phyloP scores from a whole-genome alignment of 2,888 invertebrate species.

The Bedellia somnulentella region DNA sequence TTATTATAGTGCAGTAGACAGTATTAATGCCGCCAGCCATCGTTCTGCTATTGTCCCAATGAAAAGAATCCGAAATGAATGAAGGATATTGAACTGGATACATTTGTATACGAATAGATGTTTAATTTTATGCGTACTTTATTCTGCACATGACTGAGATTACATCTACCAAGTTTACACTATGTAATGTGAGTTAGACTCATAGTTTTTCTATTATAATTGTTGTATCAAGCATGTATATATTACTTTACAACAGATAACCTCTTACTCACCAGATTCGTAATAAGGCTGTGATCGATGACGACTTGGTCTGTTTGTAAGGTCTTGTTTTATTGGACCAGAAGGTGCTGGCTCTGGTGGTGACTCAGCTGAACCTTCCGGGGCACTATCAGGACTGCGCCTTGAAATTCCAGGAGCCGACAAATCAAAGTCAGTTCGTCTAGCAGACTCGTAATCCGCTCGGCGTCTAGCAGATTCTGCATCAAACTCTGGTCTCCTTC shows the following conservation, averaged over 20 bases:
- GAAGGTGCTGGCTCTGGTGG: constrained; percentile 55
- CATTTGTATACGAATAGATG: too few species aligned
- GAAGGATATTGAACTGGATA: too few species aligned
- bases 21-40: constrained; percentile 4
- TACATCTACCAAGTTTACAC: neutral
- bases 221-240: neutral
- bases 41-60: constrained; percentile 1
- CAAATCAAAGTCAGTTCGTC: constrained; percentile 48
- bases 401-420: constrained; percentile 42
- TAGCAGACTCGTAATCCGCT: constrained; percentile 51
- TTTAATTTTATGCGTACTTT: constrained; percentile 13
- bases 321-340: constrained; percentile 40
- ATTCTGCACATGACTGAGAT: constrained; percentile 8
- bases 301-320: constrained; percentile 32
- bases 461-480: constrained; percentile 42
- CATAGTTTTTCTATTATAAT: too few species aligned
- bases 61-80: neutral
- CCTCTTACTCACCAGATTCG: constrained; percentile 41
- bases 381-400: constrained; percentile 48
- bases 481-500: constrained; percentile 39
- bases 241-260: neutral
- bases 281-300: constrained; percentile 48
- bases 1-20: constrained; percentile 15
- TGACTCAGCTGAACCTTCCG: constrained; percentile 45
- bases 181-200: too few species aligned